These are phyloP conservation scores for Florisuga fusca DNA, from an alignment of 2,797 vertebrate genomes.

Conservation along the genomic window DNA sequence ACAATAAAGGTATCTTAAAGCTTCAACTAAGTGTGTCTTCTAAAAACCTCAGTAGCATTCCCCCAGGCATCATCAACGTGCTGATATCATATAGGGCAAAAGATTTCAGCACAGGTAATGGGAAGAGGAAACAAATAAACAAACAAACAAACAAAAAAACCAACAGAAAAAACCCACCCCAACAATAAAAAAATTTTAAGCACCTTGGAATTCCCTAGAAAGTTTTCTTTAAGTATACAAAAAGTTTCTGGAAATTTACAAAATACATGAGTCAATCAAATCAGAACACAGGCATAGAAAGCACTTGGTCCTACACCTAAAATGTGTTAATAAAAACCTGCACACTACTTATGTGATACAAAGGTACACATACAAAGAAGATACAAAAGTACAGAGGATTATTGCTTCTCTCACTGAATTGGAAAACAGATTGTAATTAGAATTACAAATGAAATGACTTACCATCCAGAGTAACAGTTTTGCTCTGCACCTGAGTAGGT, in stretches of 20 bases:
- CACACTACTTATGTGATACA: neutral
- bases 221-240: neutral
- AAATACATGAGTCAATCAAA: neutral
- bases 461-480: conserved; percentile 51
- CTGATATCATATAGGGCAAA: neutral
- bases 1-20: neutral
- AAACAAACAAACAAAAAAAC: neutral
- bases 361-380: neutral
- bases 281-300: neutral
- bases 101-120: neutral
- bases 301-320: neutral
- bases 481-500: neutral
- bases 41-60: neutral
- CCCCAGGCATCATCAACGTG: neutral
- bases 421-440: neutral
- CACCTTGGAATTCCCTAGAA: neutral
- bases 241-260: neutral
- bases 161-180: too few relatives aligned
- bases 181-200: neutral
- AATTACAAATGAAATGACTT: conserved; percentile 2
- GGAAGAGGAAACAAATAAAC: neutral
- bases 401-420: neutral
- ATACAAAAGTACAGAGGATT: neutral
- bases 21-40: neutral
- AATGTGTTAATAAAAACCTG: neutral